Percentiles rank a stretch among this genome's conserved stretches.
Conservation (phyloP, 2,113 vertebrate genomes). For the Anoura caudifer region DNA sequence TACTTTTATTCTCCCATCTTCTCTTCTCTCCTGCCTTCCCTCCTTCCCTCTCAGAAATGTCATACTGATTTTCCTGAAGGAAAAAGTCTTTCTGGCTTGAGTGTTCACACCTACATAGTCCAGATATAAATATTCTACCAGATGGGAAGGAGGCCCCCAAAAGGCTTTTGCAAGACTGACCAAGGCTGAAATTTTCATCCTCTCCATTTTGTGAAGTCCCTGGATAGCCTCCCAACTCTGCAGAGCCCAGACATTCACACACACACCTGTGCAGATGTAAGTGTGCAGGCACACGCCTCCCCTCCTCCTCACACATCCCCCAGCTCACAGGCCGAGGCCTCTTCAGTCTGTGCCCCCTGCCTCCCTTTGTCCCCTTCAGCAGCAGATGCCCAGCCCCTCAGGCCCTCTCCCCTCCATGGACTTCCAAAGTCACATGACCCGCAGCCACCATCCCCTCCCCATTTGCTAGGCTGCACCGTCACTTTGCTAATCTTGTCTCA, state of each 20-base stretch:
- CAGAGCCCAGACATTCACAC: not conserved
- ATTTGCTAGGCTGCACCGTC: not conserved
- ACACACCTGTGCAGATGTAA: not conserved
- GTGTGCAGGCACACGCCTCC: not conserved
- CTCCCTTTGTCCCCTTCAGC: not conserved
- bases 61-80: not conserved
- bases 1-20: not conserved
- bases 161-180: not conserved
- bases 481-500: not conserved
- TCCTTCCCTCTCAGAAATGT: not conserved
- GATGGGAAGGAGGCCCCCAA: not conserved
- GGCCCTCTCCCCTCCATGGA: not conserved
- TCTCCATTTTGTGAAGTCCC: not conserved
- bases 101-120: not conserved
- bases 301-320: not conserved
- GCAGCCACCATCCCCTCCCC: not conserved
- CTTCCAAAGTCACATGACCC: not conserved
- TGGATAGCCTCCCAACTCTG: not conserved
- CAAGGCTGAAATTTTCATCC: not conserved
- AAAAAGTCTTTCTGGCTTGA: not conserved
- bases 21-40: not conserved
- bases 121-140: not conserved
- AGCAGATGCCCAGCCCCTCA: not conserved
- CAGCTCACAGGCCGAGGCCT: not conserved
- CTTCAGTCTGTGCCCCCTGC: not conserved